A percentile compares a stretch with the other conserved stretches of the same genome.
Conservation (phyloP, 2,797 vertebrate genomes). For the Pseudochromis fuscus region DNA sequence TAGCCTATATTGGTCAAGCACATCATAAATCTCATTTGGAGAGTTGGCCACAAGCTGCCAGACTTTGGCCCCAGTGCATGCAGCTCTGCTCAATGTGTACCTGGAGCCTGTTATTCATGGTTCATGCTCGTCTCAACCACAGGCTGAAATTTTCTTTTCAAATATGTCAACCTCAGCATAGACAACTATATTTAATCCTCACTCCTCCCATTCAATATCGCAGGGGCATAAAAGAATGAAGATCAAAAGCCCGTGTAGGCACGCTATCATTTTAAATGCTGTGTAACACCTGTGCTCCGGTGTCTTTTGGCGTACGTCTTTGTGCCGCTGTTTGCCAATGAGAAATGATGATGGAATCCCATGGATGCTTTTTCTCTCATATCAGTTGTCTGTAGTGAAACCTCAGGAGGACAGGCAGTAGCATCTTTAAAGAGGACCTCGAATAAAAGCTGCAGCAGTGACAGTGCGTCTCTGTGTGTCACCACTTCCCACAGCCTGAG, state of each 20-base stretch:
- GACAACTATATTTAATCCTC: slow-evolving; percentile 65
- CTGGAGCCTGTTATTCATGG: slow-evolving; percentile 69
- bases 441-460: slow-evolving; percentile 57
- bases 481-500: slow-evolving; percentile 62
- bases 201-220: slow-evolving; percentile 14
- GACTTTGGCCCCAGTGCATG: slow-evolving; percentile 37
- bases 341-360: slow-evolving; percentile 54
- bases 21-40: slow-evolving; percentile 75
- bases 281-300: slow-evolving; percentile 42
- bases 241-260: slow-evolving; percentile 41
- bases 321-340: slow-evolving; percentile 32
- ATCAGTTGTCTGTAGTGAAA: slow-evolving; percentile 54
- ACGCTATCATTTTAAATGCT: slow-evolving; percentile 32
- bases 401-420: slow-evolving; percentile 54
- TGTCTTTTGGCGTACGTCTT: slow-evolving; percentile 17
- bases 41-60: slow-evolving; percentile 66
- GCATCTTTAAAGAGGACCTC: slow-evolving; percentile 61
- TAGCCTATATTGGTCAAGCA: slow-evolving; percentile 70
- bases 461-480: slow-evolving; percentile 69
- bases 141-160: slow-evolving; percentile 61
- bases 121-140: slow-evolving; percentile 48
- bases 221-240: slow-evolving; percentile 18
- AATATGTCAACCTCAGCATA: slow-evolving; percentile 56
- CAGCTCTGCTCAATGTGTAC: slow-evolving; percentile 61
- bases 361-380: slow-evolving; percentile 38